phyloP scores from a whole-genome alignment of 2,113 vertebrate species.

The Plecotus auritus region DNA sequence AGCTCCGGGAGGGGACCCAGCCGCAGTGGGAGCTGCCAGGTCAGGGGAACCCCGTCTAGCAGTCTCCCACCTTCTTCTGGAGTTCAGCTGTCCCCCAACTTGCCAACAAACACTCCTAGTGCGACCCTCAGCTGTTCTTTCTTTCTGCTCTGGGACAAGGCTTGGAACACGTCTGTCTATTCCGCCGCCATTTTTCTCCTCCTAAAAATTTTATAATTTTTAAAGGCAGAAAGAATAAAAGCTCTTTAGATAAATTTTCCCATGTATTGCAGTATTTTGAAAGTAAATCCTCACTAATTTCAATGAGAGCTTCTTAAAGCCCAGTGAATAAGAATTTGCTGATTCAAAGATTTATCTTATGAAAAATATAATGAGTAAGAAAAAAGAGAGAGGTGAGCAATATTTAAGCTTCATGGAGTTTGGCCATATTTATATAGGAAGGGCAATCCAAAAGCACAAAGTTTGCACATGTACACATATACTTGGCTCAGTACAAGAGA shows the following conservation, averaged over 20 bases:
- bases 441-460: background rate
- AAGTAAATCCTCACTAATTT: constrained; percentile 5
- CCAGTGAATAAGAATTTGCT: background rate
- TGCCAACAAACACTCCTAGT: too few relatives aligned
- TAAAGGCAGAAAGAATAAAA: too few relatives aligned
- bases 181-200: too few relatives aligned
- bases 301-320: background rate
- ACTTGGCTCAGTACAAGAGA: background rate
- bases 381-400: background rate
- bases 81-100: too few relatives aligned
- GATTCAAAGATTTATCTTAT: background rate
- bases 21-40: too few relatives aligned
- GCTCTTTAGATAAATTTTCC: background rate
- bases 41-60: too few relatives aligned
- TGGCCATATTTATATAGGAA: background rate
- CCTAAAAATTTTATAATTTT: background rate
- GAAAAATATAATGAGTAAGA: background rate
- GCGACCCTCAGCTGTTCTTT: too few relatives aligned
- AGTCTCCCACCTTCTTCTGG: too few relatives aligned
- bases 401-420: constrained; percentile 13
- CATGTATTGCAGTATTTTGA: background rate
- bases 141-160: too few relatives aligned
- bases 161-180: too few relatives aligned
- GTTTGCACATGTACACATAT: background rate
- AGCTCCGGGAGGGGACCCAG: too few relatives aligned